Percentiles rank a stretch among this genome's conserved stretches.
These are phyloP conservation scores for Albula goreensis DNA, from an alignment of 2,113 vertebrate genomes.

Conservation along the genomic window DNA sequence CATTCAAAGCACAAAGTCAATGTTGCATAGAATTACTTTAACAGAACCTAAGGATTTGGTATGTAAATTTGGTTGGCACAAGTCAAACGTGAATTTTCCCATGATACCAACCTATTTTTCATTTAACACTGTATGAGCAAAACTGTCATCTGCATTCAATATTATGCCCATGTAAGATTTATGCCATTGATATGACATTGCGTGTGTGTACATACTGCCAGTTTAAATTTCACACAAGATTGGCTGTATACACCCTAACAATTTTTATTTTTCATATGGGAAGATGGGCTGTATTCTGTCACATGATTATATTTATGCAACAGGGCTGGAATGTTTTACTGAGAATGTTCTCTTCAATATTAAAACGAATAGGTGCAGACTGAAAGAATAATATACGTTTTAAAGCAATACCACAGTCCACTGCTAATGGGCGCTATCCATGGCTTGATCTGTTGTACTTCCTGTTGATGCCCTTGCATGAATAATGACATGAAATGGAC, in stretches of 20 bases:
- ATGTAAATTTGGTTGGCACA: conserved; percentile 78
- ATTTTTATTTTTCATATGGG: background rate
- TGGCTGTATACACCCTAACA: background rate
- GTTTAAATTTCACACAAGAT: background rate
- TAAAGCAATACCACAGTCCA: background rate
- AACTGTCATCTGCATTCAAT: conserved; percentile 50
- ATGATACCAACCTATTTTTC: conserved; percentile 41
- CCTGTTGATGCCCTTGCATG: background rate
- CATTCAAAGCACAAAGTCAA: conserved; percentile 74
- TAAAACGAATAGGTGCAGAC: background rate
- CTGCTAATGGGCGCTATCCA: background rate
- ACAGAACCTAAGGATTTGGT: conserved; percentile 76
- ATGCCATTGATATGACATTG: background rate
- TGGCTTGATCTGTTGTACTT: background rate
- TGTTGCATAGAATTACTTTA: conserved; percentile 96
- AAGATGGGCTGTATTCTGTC: background rate
- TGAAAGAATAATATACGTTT: background rate
- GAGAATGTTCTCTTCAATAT: background rate
- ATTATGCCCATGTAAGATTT: background rate
- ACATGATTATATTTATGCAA: background rate
- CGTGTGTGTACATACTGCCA: background rate
- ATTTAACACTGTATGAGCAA: conserved; percentile 35
- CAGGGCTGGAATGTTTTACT: background rate
- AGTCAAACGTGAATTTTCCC: conserved; percentile 60
- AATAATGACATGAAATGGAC: background rate